Evolutionary conservation across 2,888 invertebrate species (phyloP), one percentile per base, ranked within the genome.

Genomic region (Drosophila leonis): DNA sequence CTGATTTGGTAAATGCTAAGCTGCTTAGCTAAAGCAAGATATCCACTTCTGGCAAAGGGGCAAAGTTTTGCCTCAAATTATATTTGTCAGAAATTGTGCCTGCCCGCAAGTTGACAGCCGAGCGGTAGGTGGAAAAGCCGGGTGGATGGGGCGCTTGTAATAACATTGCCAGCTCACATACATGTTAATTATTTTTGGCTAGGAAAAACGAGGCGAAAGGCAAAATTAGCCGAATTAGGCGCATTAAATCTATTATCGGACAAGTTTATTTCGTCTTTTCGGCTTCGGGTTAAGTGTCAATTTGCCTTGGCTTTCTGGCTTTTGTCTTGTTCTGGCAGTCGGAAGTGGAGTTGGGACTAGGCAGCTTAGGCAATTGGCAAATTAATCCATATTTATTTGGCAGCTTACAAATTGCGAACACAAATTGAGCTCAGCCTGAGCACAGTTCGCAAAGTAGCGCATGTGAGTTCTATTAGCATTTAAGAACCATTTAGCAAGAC

Each of bases 241-340:
- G 62, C 71, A 78, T 76, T 76, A 78, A 81, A 86, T 80, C 78
- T 74, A 82, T 76, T 82, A 81, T 78, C 75, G 66, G 78, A 76
- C 61, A 82, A 82, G 75, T 78, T 81, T 75, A 81, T 79, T 67
- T 67, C 57, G 52, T 44, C 67, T 63, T 66, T 67, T 70, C 42
- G 69, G 55, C 78, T 72, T 37, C 65, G 65, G 74, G 73, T 77
- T 73, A 79, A 80, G 71, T 75, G 64, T 71, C 71, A 70, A 75
- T 75, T 75, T 65, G 57, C 46, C 48, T 60, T 57, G 67, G 60
- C 64, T 63, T 52, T 56, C 18, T 9, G 42, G 52, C 57, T 46
- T 46, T 41, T 68, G 49, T 20, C 49, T 57, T 56, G 13, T 24
- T 20, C 37, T 4, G 44, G 31, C 9, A 20, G 13, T 1, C 18